Percentiles rank a stretch among this genome's conserved stretches.
These are phyloP conservation scores for Heliconius sara DNA, from an alignment of 2,888 invertebrate species.

Conservation along the genomic window DNA sequence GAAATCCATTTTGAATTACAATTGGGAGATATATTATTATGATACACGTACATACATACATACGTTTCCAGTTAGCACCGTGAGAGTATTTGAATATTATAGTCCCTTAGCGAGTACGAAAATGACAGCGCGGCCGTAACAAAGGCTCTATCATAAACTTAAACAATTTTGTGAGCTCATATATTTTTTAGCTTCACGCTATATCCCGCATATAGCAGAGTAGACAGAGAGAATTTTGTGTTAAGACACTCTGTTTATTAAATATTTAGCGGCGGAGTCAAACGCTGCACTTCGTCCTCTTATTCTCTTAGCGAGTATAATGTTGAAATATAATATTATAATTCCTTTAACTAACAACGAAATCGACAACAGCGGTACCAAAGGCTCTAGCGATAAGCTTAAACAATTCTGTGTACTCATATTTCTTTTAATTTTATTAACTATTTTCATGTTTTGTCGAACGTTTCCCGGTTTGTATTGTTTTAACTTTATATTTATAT, in stretches of 20 bases:
- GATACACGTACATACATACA: slow-evolving; percentile 73
- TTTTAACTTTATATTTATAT: slow-evolving; percentile 78
- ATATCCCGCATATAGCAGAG: neutral
- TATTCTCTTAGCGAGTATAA: neutral
- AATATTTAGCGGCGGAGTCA: neutral
- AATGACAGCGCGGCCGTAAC: slow-evolving; percentile 45
- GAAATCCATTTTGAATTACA: slow-evolving; percentile 76
- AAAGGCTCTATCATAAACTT: slow-evolving; percentile 45
- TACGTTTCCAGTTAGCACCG: slow-evolving; percentile 72
- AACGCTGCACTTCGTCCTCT: neutral
- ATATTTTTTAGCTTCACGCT: slow-evolving; percentile 32
- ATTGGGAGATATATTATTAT: slow-evolving; percentile 66
- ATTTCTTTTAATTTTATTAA: slow-evolving; percentile 38
- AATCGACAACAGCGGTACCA: slow-evolving; percentile 47
- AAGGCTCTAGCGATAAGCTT: slow-evolving; percentile 44
- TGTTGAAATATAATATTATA: slow-evolving; percentile 62
- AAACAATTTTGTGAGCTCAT: slow-evolving; percentile 44
- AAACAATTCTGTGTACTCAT: slow-evolving; percentile 44
- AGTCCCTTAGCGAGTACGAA: slow-evolving; percentile 50
- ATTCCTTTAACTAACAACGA: slow-evolving; percentile 47
- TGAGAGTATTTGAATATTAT: slow-evolving; percentile 70
- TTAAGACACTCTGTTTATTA: neutral
- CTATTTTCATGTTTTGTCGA: slow-evolving; percentile 17
- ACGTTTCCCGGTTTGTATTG: slow-evolving; percentile 72
- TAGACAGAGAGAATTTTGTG: neutral